phyloP scores from a whole-genome alignment of 2,888 invertebrate genomes.

The Gymnosoma rotundatum region DNA sequence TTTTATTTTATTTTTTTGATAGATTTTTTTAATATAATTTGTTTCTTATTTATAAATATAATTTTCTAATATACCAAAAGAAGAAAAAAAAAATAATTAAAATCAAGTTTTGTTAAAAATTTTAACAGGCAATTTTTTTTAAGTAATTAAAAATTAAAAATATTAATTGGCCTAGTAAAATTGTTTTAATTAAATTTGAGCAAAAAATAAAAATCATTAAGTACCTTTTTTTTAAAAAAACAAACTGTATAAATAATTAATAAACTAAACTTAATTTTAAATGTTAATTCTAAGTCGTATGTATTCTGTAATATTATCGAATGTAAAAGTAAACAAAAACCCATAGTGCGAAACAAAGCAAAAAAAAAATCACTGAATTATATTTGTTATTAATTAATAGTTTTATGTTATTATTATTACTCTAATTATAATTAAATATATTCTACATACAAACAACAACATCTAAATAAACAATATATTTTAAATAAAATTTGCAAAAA shows the following conservation, averaged over 20 bases:
- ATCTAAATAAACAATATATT: constrained; percentile 32
- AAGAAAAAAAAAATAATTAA: not conserved
- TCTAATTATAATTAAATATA: constrained; percentile 36
- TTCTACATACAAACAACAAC: constrained; percentile 17
- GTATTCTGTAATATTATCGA: constrained; percentile 40
- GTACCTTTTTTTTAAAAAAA: constrained; percentile 60
- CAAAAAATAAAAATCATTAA: constrained; percentile 33
- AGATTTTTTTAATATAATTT: not conserved
- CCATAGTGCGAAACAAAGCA: constrained; percentile 31
- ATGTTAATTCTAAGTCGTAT: constrained; percentile 42
- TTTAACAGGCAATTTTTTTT: not conserved
- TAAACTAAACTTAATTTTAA: constrained; percentile 41
- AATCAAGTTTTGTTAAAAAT: constrained; percentile 3
- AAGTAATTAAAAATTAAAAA: no score
- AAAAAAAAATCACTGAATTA: constrained; percentile 30
- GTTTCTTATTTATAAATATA: not conserved
- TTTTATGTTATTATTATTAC: constrained; percentile 61
- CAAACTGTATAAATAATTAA: constrained; percentile 40
- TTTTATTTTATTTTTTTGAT: not conserved
- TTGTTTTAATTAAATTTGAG: constrained; percentile 25
- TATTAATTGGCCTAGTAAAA: constrained; percentile 38
- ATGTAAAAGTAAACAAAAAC: constrained; percentile 15
- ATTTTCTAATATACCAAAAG: constrained; percentile 42
- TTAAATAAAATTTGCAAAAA: constrained; percentile 32
- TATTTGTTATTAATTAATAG: constrained; percentile 59